These are phyloP conservation scores for Pentalonia nigronervosa DNA, from an alignment of 1,140 invertebrate species.

Conservation along the genomic window DNA sequence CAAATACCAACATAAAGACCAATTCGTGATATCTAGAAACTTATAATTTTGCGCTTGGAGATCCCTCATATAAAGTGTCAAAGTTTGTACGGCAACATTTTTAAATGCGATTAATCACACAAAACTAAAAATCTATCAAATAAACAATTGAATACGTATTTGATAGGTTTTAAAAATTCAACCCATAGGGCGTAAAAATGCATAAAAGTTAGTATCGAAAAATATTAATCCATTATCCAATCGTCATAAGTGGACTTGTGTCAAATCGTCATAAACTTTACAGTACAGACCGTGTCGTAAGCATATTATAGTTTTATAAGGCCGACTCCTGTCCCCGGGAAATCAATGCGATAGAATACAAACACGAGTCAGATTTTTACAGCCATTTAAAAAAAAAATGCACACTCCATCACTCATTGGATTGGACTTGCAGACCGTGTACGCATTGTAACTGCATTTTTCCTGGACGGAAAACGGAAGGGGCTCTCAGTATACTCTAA, in stretches of 20 bases:
- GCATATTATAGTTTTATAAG: neutral
- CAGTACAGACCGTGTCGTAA: neutral
- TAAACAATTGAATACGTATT: too few relatives aligned
- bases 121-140: too few relatives aligned
- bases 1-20: too few relatives aligned
- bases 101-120: too few relatives aligned
- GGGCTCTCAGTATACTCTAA: neutral
- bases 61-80: too few relatives aligned
- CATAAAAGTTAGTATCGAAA: neutral
- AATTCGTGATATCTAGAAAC: too few relatives aligned
- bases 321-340: neutral
- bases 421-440: neutral
- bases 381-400: neutral
- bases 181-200: neutral
- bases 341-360: neutral
- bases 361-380: too few relatives aligned
- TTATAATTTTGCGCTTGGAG: too few relatives aligned
- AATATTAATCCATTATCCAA: neutral
- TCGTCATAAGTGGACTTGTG: neutral
- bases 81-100: too few relatives aligned
- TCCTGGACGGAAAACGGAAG: too few relatives aligned
- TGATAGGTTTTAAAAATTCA: neutral
- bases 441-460: too few relatives aligned
- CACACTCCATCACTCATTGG: neutral
- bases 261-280: too few relatives aligned